These are phyloP conservation scores for Naja naja DNA, from an alignment of 2,113 vertebrate genomes.

Conservation along the genomic window DNA sequence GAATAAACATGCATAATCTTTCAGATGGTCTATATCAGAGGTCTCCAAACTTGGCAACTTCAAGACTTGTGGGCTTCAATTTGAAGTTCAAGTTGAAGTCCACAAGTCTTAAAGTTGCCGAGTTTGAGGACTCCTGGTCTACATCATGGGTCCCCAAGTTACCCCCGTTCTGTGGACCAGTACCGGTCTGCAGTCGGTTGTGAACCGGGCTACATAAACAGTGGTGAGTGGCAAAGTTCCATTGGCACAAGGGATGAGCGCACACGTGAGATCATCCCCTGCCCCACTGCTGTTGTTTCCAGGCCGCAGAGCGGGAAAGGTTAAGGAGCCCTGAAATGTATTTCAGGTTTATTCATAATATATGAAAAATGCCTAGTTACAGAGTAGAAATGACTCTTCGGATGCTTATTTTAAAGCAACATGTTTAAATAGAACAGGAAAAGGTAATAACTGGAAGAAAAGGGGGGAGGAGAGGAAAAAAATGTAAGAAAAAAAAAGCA, in stretches of 20 bases:
- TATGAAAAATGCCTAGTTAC: background rate
- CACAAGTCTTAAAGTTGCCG: too few relatives aligned
- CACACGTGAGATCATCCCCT: fast-evolving
- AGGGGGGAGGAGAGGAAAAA: fast-evolving
- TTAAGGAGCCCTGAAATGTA: background rate
- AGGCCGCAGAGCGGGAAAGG: background rate
- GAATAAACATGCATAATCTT: background rate
- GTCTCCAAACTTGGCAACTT: too few relatives aligned
- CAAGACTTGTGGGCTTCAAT: too few relatives aligned
- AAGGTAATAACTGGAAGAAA: background rate
- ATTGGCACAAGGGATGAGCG: background rate
- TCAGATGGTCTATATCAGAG: background rate
- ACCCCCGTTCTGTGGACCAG: background rate
- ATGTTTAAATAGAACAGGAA: background rate
- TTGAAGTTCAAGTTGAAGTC: too few relatives aligned
- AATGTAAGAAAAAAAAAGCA: background rate
- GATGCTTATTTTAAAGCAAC: background rate
- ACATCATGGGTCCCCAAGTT: background rate
- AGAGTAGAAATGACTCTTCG: background rate
- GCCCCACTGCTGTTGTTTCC: background rate
- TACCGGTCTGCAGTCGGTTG: background rate
- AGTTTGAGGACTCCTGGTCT: too few relatives aligned
- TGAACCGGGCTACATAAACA: background rate
- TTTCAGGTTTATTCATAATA: background rate
- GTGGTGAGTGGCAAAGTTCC: background rate